These are phyloP conservation scores for Drosophila nannoptera DNA, from an alignment of 1,140 invertebrate species.

Conservation along the genomic window DNA sequence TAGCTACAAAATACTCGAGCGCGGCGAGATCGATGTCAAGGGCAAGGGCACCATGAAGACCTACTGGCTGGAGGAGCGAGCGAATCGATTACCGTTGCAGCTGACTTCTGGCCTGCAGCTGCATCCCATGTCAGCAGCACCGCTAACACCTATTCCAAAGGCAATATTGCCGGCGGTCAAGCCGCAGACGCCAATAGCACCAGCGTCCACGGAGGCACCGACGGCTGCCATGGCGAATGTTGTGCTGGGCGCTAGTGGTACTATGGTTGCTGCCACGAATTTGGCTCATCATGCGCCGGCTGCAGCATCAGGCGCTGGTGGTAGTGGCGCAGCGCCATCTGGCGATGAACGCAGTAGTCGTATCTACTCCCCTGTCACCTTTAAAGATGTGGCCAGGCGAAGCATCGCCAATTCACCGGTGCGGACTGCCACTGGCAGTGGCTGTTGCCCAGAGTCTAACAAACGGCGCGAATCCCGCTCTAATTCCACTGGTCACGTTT, in stretches of 20 bases:
- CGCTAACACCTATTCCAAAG: constrained; percentile 50
- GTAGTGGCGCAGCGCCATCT: constrained; percentile 65
- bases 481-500: constrained; percentile 80
- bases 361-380: constrained; percentile 91
- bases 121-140: constrained; percentile 48
- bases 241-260: constrained; percentile 44
- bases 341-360: constrained; percentile 81
- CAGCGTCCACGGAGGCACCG: constrained; percentile 21
- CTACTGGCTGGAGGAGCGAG: constrained; percentile 90
- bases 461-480: constrained; percentile 81
- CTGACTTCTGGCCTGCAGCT: constrained; percentile 63
- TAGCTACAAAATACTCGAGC: constrained; percentile 87
- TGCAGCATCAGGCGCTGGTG: constrained; percentile 45
- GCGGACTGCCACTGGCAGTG: constrained; percentile 72
- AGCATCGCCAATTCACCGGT: constrained; percentile 87
- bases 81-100: constrained; percentile 81
- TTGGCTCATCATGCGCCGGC: constrained; percentile 70
- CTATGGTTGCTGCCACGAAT: constrained; percentile 49
- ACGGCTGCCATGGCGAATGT: constrained; percentile 39
- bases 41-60: constrained; percentile 95
- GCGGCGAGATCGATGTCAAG: constrained; percentile 91
- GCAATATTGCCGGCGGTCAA: constrained; percentile 43
- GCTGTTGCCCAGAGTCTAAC: constrained; percentile 47
- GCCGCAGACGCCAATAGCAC: constrained; percentile 27
- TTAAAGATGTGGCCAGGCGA: constrained; percentile 88